Conservation (phyloP, 2,888 invertebrate species). For the Rapana venosa region DNA sequence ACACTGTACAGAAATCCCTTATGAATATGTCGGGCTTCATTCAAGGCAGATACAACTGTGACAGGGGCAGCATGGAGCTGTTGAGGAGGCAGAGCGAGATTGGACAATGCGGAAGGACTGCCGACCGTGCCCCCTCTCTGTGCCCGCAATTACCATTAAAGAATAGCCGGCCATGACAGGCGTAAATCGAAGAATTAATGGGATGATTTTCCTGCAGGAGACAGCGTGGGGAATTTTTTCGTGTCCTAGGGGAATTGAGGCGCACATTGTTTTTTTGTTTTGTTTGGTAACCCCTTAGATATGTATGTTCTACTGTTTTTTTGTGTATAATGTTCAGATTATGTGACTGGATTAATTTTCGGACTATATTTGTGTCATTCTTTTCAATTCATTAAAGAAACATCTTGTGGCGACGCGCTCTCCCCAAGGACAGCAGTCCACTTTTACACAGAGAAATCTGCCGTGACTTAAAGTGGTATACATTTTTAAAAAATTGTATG, state of each 20-base stretch:
- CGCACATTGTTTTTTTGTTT: neutral
- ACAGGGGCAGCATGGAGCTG: neutral
- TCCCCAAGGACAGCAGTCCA: too few species aligned
- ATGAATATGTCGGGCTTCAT: neutral
- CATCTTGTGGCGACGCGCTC: too few species aligned
- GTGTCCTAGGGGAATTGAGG: neutral
- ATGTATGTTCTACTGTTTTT: neutral
- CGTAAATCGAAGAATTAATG: neutral
- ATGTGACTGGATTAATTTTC: neutral
- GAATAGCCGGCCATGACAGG: neutral
- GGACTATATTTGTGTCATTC: neutral
- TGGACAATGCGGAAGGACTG: conserved; percentile 4
- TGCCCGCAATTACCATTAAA: conserved; percentile 35
- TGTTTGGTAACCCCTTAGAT: neutral
- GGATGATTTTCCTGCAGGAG: neutral
- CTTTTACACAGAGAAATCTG: too few species aligned
- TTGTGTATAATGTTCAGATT: too few species aligned
- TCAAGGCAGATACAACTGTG: neutral
- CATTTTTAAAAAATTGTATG: too few species aligned
- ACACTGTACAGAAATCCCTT: neutral
- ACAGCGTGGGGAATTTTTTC: neutral
- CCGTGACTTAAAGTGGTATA: too few species aligned
- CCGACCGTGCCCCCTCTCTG: neutral
- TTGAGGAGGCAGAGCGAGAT: neutral
- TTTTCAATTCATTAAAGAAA: too few species aligned